A percentile compares a stretch with the other conserved stretches of the same genome.
These are phyloP conservation scores for Orthosia cruda DNA, from an alignment of 2,888 invertebrate species.

Conservation along the genomic window DNA sequence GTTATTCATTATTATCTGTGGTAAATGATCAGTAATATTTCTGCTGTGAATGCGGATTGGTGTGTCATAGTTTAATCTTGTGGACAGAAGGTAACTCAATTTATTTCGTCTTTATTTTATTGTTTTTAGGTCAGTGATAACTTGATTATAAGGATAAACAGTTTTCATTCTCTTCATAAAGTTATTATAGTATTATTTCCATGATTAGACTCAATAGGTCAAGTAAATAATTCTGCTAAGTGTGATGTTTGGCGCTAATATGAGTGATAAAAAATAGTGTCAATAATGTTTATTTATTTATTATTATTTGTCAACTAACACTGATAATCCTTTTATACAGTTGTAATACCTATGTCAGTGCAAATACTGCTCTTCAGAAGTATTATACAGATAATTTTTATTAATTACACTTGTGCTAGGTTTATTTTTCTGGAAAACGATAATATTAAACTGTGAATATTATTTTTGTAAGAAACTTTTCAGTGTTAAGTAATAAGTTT, in stretches of 20 bases:
- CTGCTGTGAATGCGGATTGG: conserved; percentile 13
- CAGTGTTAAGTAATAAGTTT: not conserved
- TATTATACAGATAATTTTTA: not conserved
- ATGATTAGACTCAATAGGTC: not conserved
- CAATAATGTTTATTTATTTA: not conserved
- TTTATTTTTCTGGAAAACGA: not conserved
- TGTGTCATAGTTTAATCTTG: conserved; percentile 32
- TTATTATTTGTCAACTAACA: too few relatives aligned
- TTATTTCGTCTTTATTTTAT: not conserved
- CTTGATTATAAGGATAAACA: not conserved
- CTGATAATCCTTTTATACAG: too few relatives aligned
- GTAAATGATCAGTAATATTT: conserved; percentile 41
- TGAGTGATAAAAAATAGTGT: not conserved
- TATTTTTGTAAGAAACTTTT: not conserved
- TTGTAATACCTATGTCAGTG: not conserved
- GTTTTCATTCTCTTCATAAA: too few relatives aligned
- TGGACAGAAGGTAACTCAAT: conserved; percentile 1
- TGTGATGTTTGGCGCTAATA: not conserved
- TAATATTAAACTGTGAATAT: not conserved
- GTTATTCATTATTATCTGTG: conserved; percentile 47
- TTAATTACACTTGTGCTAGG: too few relatives aligned
- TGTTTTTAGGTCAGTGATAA: not conserved
- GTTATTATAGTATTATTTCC: not conserved
- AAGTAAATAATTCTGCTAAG: not conserved
- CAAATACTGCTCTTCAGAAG: not conserved